Percentiles rank a stretch among this genome's conserved stretches.
These are phyloP conservation scores for Sciurus niger DNA, from an alignment of 2,113 vertebrate genomes.

Conservation along the genomic window DNA sequence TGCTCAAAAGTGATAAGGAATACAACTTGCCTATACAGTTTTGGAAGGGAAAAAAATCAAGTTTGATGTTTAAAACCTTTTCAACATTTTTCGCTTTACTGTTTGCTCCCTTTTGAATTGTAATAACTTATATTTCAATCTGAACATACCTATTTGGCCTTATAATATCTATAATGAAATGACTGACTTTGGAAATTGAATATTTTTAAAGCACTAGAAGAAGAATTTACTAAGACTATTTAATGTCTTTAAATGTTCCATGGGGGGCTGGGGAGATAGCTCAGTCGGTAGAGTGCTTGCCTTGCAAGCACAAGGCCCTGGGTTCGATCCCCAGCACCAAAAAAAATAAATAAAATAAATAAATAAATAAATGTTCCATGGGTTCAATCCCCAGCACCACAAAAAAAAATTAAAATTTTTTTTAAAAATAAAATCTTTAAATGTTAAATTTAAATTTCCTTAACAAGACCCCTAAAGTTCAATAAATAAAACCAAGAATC, in stretches of 20 bases:
- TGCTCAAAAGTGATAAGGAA: slow-evolving; percentile 29
- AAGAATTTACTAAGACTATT: not conserved
- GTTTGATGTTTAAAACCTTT: not conserved
- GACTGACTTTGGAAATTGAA: slow-evolving; percentile 45
- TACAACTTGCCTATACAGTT: not conserved
- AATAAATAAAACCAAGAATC: no score
- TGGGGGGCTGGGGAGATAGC: no score
- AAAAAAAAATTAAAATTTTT: no score
- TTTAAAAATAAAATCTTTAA: no score
- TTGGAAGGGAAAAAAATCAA: not conserved
- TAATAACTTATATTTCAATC: slow-evolving; percentile 53
- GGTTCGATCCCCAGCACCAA: no score
- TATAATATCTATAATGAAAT: slow-evolving; percentile 43
- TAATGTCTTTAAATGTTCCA: slow-evolving; percentile 31
- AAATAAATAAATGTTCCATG: not conserved
- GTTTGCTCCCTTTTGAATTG: slow-evolving; percentile 30
- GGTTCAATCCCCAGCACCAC: no score
- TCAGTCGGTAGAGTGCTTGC: no score
- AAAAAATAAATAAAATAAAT: no score
- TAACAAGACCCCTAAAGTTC: no score
- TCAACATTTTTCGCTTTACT: slow-evolving; percentile 49
- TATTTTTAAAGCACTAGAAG: slow-evolving; percentile 54
- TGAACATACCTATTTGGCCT: slow-evolving; percentile 44
- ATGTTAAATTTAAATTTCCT: no score
- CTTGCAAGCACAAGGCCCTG: no score